These are phyloP conservation scores for Chrysochloris asiatica DNA, from an alignment of 2,113 vertebrate species.

Conservation along the genomic window DNA sequence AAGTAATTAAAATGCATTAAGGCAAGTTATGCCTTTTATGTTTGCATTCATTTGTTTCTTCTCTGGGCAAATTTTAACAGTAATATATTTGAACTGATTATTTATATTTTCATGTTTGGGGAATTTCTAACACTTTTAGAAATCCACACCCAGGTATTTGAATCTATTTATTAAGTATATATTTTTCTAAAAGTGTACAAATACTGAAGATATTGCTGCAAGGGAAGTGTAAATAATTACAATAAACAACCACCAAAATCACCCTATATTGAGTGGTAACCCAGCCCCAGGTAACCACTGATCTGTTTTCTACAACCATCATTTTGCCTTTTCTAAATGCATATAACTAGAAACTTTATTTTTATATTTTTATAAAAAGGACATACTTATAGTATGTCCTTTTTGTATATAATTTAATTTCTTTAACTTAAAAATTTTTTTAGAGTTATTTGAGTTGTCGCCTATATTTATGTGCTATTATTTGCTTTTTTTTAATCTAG, in stretches of 20 bases:
- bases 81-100: slow-evolving; percentile 42
- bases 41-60: slow-evolving; percentile 45
- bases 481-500: too few relatives aligned
- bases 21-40: neutral
- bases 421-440: too few relatives aligned
- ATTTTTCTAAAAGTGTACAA: slow-evolving; percentile 37
- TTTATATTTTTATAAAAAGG: too few relatives aligned
- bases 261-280: too few relatives aligned
- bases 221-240: slow-evolving; percentile 7
- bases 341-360: too few relatives aligned
- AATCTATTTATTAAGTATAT: neutral
- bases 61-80: slow-evolving; percentile 20
- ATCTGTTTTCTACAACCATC: too few relatives aligned
- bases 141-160: neutral
- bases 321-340: too few relatives aligned
- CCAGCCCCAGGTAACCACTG: too few relatives aligned
- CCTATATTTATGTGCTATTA: too few relatives aligned
- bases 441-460: too few relatives aligned
- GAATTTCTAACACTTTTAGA: neutral
- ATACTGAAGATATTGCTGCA: neutral
- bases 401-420: too few relatives aligned
- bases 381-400: too few relatives aligned
- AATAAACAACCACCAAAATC: neutral
- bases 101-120: slow-evolving; percentile 20
- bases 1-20: slow-evolving; percentile 41